phyloP scores from a whole-genome alignment of 2,797 vertebrate species.

The Nannoperca australis region DNA sequence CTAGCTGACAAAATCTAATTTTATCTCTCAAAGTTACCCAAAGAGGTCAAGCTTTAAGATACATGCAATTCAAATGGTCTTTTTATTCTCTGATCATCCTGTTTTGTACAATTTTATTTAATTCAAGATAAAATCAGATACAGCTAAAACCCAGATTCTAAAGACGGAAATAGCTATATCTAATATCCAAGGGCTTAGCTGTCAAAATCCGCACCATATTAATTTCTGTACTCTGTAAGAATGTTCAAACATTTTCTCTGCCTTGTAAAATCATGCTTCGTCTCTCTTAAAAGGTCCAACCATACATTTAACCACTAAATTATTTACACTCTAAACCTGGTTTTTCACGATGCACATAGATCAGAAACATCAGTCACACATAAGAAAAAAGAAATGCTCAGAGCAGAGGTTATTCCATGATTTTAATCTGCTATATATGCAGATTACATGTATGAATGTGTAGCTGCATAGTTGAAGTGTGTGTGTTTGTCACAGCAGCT shows the following conservation, averaged over 20 bases:
- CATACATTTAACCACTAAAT: neutral
- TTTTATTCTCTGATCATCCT: conserved; percentile 8
- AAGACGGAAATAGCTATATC: neutral
- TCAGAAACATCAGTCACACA: conserved; percentile 9
- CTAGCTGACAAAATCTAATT: neutral
- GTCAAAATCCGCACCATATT: neutral
- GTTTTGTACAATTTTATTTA: neutral
- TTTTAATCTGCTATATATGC: neutral
- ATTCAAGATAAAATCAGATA: conserved; percentile 19
- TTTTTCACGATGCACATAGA: neutral
- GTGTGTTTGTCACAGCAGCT: conserved; percentile 14
- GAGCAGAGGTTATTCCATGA: neutral
- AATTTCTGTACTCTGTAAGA: neutral
- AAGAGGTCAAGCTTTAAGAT: neutral
- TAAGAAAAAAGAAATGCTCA: neutral
- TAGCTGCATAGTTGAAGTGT: neutral
- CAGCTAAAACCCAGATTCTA: conserved; percentile 4
- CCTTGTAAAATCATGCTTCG: neutral
- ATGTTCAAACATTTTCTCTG: conserved; percentile 3
- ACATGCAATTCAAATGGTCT: neutral
- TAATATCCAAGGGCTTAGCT: neutral
- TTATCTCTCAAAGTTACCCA: neutral
- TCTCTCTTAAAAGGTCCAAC: neutral
- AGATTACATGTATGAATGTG: conserved; percentile 19
- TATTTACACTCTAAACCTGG: neutral